Base-by-base conservation (phyloP, 1,140 invertebrate species). In the Drosophila serrata region DNA sequence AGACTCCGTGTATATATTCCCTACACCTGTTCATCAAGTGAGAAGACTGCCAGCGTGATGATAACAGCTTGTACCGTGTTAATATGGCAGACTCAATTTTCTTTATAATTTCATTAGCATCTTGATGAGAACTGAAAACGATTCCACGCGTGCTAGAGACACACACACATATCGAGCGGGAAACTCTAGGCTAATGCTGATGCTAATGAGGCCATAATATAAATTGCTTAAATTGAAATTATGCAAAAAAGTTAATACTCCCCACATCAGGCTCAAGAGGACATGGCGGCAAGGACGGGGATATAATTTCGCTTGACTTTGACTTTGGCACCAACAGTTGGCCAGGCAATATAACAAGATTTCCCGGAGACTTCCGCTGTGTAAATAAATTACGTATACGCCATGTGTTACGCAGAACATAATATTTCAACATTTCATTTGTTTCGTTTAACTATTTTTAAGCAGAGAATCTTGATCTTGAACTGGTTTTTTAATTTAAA, bases 191-290 rank as follows among this genome's bases (percentile, higher is more conserved):
- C 65, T 72, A 78, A 88, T 88, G 82, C 81, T 84, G 79, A 87
- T 87, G 80, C 81, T 87, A 88, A 87, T 87, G 80, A 88, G 84
- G 67, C 84, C 72, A 84, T 87, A 88, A 88, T 87, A 84, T 68
- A 87, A 88, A 88, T 87, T 84, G 80, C 82, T 87, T 80, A 73
- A 87, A 88, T 88, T 88, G 76, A 82, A 77, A 88, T 87, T 82
- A 88, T 87, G 82, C 82, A 84, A 78, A 78, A 76, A 82, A 75
- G 82, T 80, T 72, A 84, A 73, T 72, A 64, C 60, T 62, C 75
- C 24, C 33, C 37, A 31, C 39, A 45, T 65, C 59, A 48, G 24
- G 59, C 65, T 65, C 37, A 33, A 43, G 56, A 29, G n/a, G 29
- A 45, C 51, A 62, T 51, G 69, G 51, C 45, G 24, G 7, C 48